Base-by-base conservation (phyloP, 2,797 vertebrate species). In the Ctenosaura bakeri region DNA sequence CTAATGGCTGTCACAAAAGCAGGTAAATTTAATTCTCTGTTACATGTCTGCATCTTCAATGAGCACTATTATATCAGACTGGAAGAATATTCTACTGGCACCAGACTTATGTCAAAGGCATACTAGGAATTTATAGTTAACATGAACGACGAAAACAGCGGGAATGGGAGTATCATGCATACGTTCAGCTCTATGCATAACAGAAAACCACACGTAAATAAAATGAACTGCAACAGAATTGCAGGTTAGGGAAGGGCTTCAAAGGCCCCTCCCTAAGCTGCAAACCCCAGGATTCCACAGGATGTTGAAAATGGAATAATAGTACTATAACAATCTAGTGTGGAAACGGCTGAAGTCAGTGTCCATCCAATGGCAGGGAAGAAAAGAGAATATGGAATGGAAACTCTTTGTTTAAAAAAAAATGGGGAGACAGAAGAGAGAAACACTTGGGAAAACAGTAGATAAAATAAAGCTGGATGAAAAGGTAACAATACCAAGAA, bases 51-150 rank as follows among this genome's bases (percentile, higher is more conserved):
- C 38, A 90, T 92, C 91, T 93, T 94, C 91, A 90, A 95, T 90
- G 86, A 94, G 76, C 50, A 84, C 92, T 90, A 91, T 16, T 0
- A 92, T 59, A 84, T 62, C 90, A 83, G 81, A 91, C 18, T 62
- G 85, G 91, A 83, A 29, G 90, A 93, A 88, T 50, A 42, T 62
- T 83, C 74, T 90, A 93, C 29, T 95, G 95, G 94, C 94, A 94
- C 93, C 92, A 94, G 90, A 93, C 18, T 90, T 85, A 95, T 62
- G 59, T 22, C 0, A 62, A 24, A 20, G 59, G 20, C 20, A 62
- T 62, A 62, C 94, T 92, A 94, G 91, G 91, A 95, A 95, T 95
- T 88, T 54, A 92, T 94, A 96, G 90, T 96, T 94, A 35, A 96
- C 59, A 22, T 62, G 59, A 62, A 62, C 20, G 1, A 91, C 73